Conservation (phyloP, 1,140 invertebrate genomes). For the Diplogasteroides magnus region DNA sequence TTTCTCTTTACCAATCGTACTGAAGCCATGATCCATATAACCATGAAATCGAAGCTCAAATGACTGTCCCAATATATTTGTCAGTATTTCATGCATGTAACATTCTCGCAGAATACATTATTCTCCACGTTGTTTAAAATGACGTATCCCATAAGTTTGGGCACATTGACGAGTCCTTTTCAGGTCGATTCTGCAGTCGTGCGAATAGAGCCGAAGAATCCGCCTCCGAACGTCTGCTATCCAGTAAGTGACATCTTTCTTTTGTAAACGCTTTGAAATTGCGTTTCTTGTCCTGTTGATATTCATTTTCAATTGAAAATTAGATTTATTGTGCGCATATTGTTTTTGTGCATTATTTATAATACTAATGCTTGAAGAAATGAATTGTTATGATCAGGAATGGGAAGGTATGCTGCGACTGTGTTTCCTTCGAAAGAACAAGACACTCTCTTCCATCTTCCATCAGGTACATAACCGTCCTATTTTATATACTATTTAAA, state of each 20-base stretch:
- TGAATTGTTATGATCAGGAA: conserved; percentile 61
- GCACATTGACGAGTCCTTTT: neutral
- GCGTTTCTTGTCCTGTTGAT: no score
- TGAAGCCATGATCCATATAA: no score
- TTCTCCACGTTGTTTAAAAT: no score
- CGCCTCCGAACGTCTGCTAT: conserved; percentile 90
- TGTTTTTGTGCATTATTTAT: conserved; percentile 2
- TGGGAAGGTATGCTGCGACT: conserved; percentile 95
- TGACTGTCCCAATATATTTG: no score
- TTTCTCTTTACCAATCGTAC: no score
- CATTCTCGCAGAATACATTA: no score
- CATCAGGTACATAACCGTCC: no score
- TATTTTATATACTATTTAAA: no score
- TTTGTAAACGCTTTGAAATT: neutral
- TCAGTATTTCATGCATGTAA: no score
- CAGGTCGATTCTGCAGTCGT: conserved; percentile 97
- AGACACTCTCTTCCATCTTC: conserved; percentile 78
- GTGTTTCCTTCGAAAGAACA: conserved; percentile 90
- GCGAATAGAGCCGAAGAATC: conserved; percentile 89
- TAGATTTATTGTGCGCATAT: neutral
- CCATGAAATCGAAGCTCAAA: no score
- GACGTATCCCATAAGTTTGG: conserved; percentile 4
- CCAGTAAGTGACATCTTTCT: conserved; percentile 58
- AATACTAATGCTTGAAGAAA: neutral
- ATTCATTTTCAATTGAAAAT: conserved; percentile 2